phyloP scores from a whole-genome alignment of 2,797 vertebrate species.

The Acanthurus leucopareius region DNA sequence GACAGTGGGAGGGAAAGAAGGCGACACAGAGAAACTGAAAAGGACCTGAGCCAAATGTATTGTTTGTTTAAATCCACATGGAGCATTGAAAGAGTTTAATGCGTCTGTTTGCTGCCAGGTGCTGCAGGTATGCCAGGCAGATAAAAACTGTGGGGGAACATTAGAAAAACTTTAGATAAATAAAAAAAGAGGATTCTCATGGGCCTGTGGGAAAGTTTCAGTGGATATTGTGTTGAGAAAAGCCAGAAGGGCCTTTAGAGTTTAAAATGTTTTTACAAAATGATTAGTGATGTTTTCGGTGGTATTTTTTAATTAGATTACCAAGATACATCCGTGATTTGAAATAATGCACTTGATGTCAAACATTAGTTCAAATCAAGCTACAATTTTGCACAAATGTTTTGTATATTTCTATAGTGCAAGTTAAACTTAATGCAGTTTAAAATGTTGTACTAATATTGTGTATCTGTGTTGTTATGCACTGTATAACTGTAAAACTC shows the following conservation, averaged over 20 bases:
- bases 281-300: not conserved
- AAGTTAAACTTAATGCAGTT: not conserved
- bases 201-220: not conserved
- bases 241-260: not conserved
- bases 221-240: not conserved
- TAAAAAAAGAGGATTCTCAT: not conserved
- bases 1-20: slow-evolving; percentile 33
- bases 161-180: slow-evolving; percentile 15
- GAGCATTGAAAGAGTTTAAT: slow-evolving; percentile 24
- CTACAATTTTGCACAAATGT: no score
- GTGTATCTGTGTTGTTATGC: no score
- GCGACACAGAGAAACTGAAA: slow-evolving; percentile 4
- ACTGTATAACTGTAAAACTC: no score
- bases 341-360: no score
- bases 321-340: not conserved
- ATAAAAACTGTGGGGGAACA: slow-evolving; percentile 36
- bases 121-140: slow-evolving; percentile 19
- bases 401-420: no score
- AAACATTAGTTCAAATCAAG: no score
- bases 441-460: no score
- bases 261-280: not conserved
- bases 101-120: slow-evolving; percentile 35
- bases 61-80: slow-evolving; percentile 48
- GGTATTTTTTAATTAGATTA: not conserved
- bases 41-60: slow-evolving; percentile 29